phyloP scores from a whole-genome alignment of 1,140 invertebrate genomes.

The Lepidostoma basale region DNA sequence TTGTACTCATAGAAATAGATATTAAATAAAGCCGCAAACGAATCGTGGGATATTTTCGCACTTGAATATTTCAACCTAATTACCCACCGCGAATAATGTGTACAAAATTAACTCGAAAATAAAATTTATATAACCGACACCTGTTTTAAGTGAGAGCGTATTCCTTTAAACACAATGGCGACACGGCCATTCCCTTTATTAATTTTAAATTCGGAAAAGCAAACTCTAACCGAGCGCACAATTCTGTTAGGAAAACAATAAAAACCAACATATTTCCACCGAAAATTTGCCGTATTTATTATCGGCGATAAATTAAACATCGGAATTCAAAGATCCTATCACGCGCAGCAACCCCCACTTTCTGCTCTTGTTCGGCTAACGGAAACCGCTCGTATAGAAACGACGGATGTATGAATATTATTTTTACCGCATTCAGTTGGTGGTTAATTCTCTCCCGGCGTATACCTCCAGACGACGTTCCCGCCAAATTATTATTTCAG shows the following conservation, averaged over 20 bases:
- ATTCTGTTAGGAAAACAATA: conserved; percentile 16
- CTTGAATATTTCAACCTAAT: too few relatives aligned
- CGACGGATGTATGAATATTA: neutral
- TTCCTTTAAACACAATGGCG: conserved; percentile 4
- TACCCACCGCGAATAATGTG: too few relatives aligned
- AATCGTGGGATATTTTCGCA: too few relatives aligned
- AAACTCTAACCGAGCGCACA: neutral
- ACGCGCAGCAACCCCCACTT: neutral
- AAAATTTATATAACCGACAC: too few relatives aligned
- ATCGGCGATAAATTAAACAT: conserved; percentile 20
- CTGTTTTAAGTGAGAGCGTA: too few relatives aligned
- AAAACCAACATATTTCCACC: conserved; percentile 16
- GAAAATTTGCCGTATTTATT: conserved; percentile 18
- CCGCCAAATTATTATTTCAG: conserved; percentile 17
- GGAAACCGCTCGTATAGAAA: neutral
- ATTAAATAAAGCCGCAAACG: too few relatives aligned
- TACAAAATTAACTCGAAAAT: too few relatives aligned
- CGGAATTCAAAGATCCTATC: conserved; percentile 19
- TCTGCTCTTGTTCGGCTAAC: neutral
- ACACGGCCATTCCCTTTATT: neutral
- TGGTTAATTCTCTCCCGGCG: neutral
- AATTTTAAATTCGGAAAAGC: conserved; percentile 13
- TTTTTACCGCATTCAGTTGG: neutral
- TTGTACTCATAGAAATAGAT: too few relatives aligned
- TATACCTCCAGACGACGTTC: neutral